Conservation (phyloP, 2,113 vertebrate genomes). For the Cardinalis cardinalis region DNA sequence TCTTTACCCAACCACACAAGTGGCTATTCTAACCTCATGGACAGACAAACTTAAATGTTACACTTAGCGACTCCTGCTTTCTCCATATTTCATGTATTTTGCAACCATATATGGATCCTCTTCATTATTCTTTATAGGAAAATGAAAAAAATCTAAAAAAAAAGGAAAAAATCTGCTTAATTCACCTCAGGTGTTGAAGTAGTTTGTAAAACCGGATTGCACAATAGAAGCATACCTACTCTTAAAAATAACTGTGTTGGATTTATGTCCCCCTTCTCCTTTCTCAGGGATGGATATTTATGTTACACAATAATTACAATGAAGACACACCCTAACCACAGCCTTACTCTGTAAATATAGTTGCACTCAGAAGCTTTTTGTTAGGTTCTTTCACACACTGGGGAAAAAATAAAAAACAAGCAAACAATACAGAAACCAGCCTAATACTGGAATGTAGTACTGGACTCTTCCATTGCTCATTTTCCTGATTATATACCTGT, state of each 20-base stretch:
- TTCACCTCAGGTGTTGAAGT: constrained; percentile 75
- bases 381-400: constrained; percentile 41
- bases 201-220: constrained; percentile 65
- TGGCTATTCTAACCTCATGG: constrained; percentile 34
- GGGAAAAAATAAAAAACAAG: constrained; percentile 1
- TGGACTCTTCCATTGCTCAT: neutral
- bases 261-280: constrained; percentile 51
- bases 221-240: constrained; percentile 57
- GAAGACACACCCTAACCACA: constrained; percentile 64
- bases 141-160: constrained; percentile 22
- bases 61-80: constrained; percentile 23
- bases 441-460: constrained; percentile 47
- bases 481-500: neutral
- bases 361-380: constrained; percentile 71
- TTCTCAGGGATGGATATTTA: constrained; percentile 82
- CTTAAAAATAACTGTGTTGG: constrained; percentile 52
- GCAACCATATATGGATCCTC: constrained; percentile 38
- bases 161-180: constrained; percentile 29
- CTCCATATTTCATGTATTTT: constrained; percentile 39
- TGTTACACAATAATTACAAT: constrained; percentile 65
- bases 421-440: constrained; percentile 31
- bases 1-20: neutral
- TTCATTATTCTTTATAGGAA: constrained; percentile 44
- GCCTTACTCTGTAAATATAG: constrained; percentile 71
- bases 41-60: neutral